Evolutionary conservation across 2,888 invertebrate species (phyloP), one percentile per base, ranked within the genome.

Genomic region (Apodemia mormo): DNA sequence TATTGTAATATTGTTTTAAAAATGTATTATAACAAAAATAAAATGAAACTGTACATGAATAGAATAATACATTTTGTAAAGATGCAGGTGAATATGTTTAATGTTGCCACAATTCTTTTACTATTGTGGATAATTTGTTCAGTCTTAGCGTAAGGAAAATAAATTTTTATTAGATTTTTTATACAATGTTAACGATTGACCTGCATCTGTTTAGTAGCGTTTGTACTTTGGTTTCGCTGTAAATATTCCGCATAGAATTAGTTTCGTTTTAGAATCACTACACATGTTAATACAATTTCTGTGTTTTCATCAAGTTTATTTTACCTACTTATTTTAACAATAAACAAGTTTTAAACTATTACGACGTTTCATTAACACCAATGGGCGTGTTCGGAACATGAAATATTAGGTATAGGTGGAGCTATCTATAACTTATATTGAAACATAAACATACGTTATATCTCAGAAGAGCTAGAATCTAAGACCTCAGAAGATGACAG

Each of bases 291-390:
- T 89, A 88, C 83, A 86, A 87, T 90, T 87, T 85, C 85, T 87
- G 91, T 90, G 90, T 91, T 92, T 71, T 88, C 89, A 88, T 89
- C 88, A 88, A 90, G 88, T 90, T 92, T 90, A 92, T 93, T 92
- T 93, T 91, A 92, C 91, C 89, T 90, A 92, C 91, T 92, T 92
- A 92, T 92, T 92, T 92, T 93, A 90, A 90, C 86, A 86, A 92
- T 92, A 89, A 92, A 92, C 92, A 87, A 81, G 86, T 89, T 86
- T 86, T 88, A 88, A 87, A 86, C 82, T 85, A 61, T 72, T 61
- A 66, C 58, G 73, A 69, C 70, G 74, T 81, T 84, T 78, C 74
- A 76, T 76, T 74, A 68, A 10, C 30, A 45, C 33, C 72, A 43
- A 9, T 43, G 37, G 37, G 5, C 5, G 37, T 37, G 5, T 37